Conservation (phyloP, 1,140 invertebrate genomes). For the Epicauta chinensis region DNA sequence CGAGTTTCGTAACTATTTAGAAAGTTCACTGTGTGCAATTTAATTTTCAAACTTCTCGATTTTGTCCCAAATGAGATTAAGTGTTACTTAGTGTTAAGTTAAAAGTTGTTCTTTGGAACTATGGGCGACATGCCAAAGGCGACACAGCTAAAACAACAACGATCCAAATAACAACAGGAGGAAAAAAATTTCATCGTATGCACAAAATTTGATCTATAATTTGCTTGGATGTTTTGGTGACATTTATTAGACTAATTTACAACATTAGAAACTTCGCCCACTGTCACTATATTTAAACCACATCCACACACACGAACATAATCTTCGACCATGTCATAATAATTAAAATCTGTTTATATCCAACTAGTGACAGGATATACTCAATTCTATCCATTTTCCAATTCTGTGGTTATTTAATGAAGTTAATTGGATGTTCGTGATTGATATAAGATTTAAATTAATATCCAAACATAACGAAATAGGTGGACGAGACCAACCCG, state of each 20-base stretch:
- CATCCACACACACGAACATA: no score
- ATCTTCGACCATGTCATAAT: conserved; percentile 1
- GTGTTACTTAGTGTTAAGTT: conserved; percentile 10
- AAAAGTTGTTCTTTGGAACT: conserved; percentile 4
- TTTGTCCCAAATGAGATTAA: conserved; percentile 15
- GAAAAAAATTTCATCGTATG: no score
- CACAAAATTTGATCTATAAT: no score
- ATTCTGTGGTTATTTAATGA: no score
- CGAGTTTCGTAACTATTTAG: conserved; percentile 11
- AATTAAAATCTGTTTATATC: conserved; percentile 13
- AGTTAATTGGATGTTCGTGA: no score
- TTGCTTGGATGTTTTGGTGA: conserved; percentile 1
- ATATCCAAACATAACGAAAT: no score
- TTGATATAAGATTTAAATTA: no score
- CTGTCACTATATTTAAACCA: conserved; percentile 7
- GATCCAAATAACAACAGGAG: conserved; percentile 1
- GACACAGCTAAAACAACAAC: conserved; percentile 3
- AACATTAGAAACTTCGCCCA: conserved; percentile 2
- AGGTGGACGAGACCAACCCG: no score
- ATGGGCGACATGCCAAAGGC: not conserved
- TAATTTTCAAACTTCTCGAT: conserved; percentile 15
- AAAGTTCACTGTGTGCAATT: conserved; percentile 5
- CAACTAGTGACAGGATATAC: no score
- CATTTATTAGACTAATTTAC: conserved; percentile 11
- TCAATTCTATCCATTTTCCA: no score